Conservation (phyloP, 2,113 vertebrate genomes). For the Nothocercus julius region DNA sequence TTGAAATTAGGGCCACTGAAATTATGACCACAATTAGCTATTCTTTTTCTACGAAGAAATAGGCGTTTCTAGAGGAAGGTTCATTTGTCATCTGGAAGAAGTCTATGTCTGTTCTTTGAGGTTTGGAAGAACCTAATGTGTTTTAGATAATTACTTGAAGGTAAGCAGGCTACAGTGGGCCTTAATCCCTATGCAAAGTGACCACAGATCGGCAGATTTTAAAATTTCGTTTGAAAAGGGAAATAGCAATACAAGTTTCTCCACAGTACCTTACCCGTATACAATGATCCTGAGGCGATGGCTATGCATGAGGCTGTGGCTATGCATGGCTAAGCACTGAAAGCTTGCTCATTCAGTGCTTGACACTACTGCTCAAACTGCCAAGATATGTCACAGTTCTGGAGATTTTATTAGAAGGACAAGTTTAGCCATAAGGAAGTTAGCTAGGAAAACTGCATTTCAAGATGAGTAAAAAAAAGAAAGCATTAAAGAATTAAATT, state of each 20-base stretch:
- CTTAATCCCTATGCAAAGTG: background rate
- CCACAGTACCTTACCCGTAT: background rate
- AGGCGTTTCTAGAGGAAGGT: background rate
- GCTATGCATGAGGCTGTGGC: background rate
- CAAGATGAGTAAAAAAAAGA: background rate
- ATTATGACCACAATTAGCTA: background rate
- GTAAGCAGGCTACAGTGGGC: background rate
- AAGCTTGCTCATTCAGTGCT: background rate
- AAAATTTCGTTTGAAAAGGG: constrained; percentile 4
- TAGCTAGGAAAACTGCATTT: background rate
- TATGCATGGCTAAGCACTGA: constrained; percentile 21
- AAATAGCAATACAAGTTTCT: background rate
- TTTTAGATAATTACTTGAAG: constrained; percentile 8
- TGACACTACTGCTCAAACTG: constrained; percentile 17
- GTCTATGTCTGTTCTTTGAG: background rate
- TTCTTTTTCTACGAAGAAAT: background rate
- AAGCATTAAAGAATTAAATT: background rate
- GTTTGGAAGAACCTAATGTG: background rate
- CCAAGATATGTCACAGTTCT: constrained; percentile 16
- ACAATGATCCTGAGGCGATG: background rate
- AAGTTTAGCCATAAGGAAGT: constrained; percentile 20
- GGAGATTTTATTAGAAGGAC: background rate
- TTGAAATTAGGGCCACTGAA: background rate
- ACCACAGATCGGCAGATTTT: background rate
- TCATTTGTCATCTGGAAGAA: background rate